Base-by-base conservation (phyloP, 2,888 invertebrate genomes). In the Amorpha juglandis region DNA sequence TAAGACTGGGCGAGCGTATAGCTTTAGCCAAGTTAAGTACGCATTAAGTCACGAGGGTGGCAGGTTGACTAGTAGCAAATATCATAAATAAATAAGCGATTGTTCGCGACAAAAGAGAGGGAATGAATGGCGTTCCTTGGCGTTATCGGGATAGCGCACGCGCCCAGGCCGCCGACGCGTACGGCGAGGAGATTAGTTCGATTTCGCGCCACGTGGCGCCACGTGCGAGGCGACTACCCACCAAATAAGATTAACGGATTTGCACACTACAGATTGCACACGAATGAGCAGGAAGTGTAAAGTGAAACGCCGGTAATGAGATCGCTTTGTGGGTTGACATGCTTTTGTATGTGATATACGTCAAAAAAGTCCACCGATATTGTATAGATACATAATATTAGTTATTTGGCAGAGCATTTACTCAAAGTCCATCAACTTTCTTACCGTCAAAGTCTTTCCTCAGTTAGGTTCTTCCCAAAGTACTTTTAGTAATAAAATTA, bases 191-290 rank as follows among this genome's bases (percentile, higher is more conserved):
- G 93, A 92, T 93, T 92, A 92, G 90, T 92, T 92, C 83, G 90
- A 92, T 92, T 91, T 88, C 80, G 78, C 71, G 91, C 82, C 92
- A 91, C 92, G 92, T 89, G 92, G 88, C 92, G 92, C 89, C 92
- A 90, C 92, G 93, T 92, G 92, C 86, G 76, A 74, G 68, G 70
- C 73, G 78, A 81, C 85, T 88, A 87, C 90, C 90, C 90, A 84
- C 90, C 83, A 90, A 92, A 92, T 90, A 86, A 93, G 92, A 93
- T 93, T 93, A 93, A 88, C 91, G 91, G 93, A 93, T 93, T 92
- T 92, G 90, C 90, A 89, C 91, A 92, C 92, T 92, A 92, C 93
- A 92, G 91, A 93, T 92, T 93, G 92, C 91, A 92, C 92, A 91
- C 89, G 89, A 92, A 91, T 91, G 83, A 81, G 83, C 91, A 90